A percentile compares a stretch with the other conserved stretches of the same genome.
These are phyloP conservation scores for Erpetoichthys calabaricus DNA, from an alignment of 2,797 vertebrate genomes.

Conservation along the genomic window DNA sequence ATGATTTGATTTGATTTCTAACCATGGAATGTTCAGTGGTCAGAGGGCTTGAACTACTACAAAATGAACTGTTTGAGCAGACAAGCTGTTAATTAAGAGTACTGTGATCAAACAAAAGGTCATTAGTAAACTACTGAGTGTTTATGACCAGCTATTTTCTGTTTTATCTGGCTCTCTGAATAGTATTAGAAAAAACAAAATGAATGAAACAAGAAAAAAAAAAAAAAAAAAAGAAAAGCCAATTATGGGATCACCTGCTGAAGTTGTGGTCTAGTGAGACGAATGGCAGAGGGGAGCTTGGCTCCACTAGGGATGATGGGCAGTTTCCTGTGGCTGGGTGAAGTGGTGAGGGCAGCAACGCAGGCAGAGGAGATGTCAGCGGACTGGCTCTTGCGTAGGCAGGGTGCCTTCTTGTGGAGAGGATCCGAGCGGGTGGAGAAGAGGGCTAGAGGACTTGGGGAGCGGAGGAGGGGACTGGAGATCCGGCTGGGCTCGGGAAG, in stretches of 20 bases:
- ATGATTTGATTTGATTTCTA: too few species aligned
- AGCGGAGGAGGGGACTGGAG: constrained; percentile 62
- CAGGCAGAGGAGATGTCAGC: constrained; percentile 64
- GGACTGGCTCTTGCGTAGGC: constrained; percentile 68
- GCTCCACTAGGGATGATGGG: constrained; percentile 65
- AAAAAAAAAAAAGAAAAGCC: constrained; percentile 4
- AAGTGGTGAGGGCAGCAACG: constrained; percentile 40
- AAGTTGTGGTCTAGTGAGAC: constrained; percentile 77
- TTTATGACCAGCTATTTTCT: too few species aligned
- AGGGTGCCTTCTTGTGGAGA: constrained; percentile 53
- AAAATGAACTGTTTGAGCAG: too few species aligned
- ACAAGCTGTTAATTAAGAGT: too few species aligned
- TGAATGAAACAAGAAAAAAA: background rate
- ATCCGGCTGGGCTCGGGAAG: constrained; percentile 67
- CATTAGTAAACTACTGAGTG: too few species aligned
- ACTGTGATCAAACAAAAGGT: too few species aligned
- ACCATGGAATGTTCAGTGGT: too few species aligned
- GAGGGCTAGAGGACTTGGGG: constrained; percentile 69
- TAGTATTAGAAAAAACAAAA: background rate
- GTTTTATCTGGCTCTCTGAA: too few species aligned
- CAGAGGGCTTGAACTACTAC: too few species aligned
- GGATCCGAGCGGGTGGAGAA: constrained; percentile 63
- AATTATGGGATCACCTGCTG: constrained; percentile 65
- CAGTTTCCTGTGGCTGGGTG: constrained; percentile 69
- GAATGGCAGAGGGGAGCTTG: constrained; percentile 79